Base-by-base conservation (phyloP, 1,140 invertebrate species). In the Phortica variegata region DNA sequence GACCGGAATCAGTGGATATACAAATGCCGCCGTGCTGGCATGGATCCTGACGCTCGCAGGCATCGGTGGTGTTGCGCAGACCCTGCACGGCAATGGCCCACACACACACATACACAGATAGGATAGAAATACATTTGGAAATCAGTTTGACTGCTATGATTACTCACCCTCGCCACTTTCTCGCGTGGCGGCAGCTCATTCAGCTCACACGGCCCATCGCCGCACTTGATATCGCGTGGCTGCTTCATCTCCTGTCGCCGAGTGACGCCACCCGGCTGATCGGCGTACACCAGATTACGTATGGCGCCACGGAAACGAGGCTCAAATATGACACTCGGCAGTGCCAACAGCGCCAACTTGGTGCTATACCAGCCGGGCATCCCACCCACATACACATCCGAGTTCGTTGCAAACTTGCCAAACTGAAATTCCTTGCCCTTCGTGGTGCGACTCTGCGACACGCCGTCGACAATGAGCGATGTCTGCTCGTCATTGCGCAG, bases 21-120 rank as follows among this genome's bases (percentile, higher is more conserved):
- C 94, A 97, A 56, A 92, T 89, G 17, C 93, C 94, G 15, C 88
- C 91, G 70, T 97, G 91, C 75, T 92, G 87, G 78, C 94, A 97
- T 1, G 91, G 92, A 78, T 94, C 90, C 34, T 87, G 85, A 2
- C 86, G 83, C 70, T 91, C 88, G 72, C 92, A 95, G 5, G 88
- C 87, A 68, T 93, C 90, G 13, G 85, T 82, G 51, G 82, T 79
- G 58, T 85, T 75, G 31, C 65, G 57, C 26, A 63, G 65, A 12
- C 63, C 63, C 65, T 69, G 29, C 2, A 42, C 17, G 13, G 43
- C 4, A 1, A 55, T 47, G 60, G 47, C 23, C 42, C 54, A 60
- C 45, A 52, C 38, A 38, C 2, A 5, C n/a, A n/a, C n/a, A n/a
- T n/a, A n/a, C n/a, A n/a, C n/a, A n/a, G n/a, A n/a, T n/a, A n/a